Evolutionary conservation across 2,113 vertebrate genomes (phyloP).

Genomic region (Oryzias woworae): DNA sequence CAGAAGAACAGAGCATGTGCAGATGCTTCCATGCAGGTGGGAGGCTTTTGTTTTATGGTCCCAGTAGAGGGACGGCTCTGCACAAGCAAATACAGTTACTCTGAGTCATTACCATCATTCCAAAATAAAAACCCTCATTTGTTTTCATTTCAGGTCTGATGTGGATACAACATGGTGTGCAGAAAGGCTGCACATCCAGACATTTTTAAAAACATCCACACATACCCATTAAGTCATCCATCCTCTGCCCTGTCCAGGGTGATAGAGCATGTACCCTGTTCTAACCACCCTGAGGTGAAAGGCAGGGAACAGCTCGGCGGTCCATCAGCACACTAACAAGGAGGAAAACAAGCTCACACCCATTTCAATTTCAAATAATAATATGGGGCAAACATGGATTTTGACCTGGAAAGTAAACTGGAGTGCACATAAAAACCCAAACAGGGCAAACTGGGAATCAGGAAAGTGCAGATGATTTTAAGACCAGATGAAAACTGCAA

Average conservation of each 20-base stretch:
- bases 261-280: too few species aligned
- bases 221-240: not conserved
- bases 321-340: too few species aligned
- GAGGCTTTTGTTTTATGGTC: slow-evolving; percentile 25
- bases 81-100: slow-evolving; percentile 20
- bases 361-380: too few species aligned
- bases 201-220: not conserved
- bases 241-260: not conserved
- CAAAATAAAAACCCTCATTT: slow-evolving; percentile 36
- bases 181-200: not conserved
- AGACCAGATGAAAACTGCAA: too few species aligned
- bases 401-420: too few species aligned
- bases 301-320: too few species aligned
- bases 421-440: too few species aligned
- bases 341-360: too few species aligned
- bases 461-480: too few species aligned
- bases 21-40: slow-evolving; percentile 9
- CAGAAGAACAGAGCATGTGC: not conserved
- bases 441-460: too few species aligned
- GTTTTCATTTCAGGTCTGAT: not conserved
- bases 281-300: too few species aligned
- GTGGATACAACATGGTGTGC: not conserved
- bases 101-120: slow-evolving; percentile 23
- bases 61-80: slow-evolving; percentile 21
- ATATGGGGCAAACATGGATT: too few species aligned